Conservation (phyloP, 1,140 invertebrate species). For the Nebria ingens region DNA sequence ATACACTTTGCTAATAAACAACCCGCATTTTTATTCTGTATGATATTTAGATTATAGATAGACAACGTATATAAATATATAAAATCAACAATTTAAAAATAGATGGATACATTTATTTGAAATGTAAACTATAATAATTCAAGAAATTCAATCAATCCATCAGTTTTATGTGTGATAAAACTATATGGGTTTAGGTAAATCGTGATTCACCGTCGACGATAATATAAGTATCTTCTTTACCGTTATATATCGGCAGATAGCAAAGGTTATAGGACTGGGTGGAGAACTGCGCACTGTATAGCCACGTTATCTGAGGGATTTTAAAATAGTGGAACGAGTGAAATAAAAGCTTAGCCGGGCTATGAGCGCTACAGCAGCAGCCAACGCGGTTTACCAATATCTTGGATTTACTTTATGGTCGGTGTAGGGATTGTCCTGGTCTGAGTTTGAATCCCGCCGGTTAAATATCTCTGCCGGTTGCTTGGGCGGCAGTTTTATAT, state of each 20-base stretch:
- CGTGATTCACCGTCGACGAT: no score
- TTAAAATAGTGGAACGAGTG: not conserved
- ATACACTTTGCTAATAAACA: no score
- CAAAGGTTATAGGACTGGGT: not conserved
- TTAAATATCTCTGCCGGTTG: not conserved
- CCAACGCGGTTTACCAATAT: constrained; percentile 3
- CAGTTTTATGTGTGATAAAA: no score
- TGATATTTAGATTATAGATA: no score
- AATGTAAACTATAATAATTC: no score
- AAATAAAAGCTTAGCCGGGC: not conserved
- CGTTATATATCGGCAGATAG: constrained; percentile 5
- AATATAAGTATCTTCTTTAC: constrained; percentile 1
- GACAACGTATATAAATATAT: no score
- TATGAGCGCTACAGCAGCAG: not conserved
- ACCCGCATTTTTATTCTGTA: no score
- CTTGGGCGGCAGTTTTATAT: constrained; percentile 6
- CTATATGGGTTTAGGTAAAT: no score
- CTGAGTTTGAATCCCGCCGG: not conserved
- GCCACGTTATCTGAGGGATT: not conserved
- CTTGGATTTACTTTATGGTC: constrained; percentile 8
- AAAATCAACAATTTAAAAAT: no score
- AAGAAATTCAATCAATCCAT: no score
- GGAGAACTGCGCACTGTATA: not conserved
- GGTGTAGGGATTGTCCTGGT: constrained; percentile 3
- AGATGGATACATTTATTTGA: no score